These are phyloP conservation scores for Megaustenia siamemsis DNA, from an alignment of 2,888 invertebrate genomes.

Conservation along the genomic window DNA sequence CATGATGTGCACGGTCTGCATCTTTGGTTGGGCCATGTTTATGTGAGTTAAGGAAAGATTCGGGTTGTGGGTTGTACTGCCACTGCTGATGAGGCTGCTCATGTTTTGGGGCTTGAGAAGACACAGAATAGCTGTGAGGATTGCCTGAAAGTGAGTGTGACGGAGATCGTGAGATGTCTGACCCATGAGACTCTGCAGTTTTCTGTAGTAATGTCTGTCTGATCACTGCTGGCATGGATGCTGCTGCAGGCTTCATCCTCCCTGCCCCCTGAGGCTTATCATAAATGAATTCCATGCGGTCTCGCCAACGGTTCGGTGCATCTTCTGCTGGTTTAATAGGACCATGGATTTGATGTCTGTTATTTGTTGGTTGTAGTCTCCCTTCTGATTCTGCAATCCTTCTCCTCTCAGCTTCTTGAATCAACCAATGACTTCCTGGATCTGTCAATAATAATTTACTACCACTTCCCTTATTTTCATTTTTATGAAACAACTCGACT, in stretches of 20 bases:
- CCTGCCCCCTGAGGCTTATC: conserved; percentile 40
- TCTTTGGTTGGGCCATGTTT: not conserved
- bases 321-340: conserved; percentile 68
- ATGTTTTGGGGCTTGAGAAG: not conserved
- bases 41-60: not conserved
- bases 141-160: not conserved
- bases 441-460: conserved; percentile 60
- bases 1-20: not conserved
- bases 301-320: conserved; percentile 64
- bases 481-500: not conserved
- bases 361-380: not conserved
- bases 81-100: not conserved
- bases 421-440: conserved; percentile 89
- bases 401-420: conserved; percentile 93
- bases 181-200: conserved; percentile 57
- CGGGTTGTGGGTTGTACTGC: not conserved
- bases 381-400: conserved; percentile 79
- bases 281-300: conserved; percentile 54
- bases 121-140: not conserved
- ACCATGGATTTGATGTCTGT: conserved; percentile 46
- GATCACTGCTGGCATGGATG: conserved; percentile 59
- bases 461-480: not conserved
- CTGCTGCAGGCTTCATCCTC: not conserved
- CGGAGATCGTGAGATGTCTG: conserved; percentile 51
- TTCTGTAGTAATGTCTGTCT: conserved; percentile 62